Base-by-base conservation (phyloP, 2,113 vertebrate genomes). In the Limnothrissa miodon region DNA sequence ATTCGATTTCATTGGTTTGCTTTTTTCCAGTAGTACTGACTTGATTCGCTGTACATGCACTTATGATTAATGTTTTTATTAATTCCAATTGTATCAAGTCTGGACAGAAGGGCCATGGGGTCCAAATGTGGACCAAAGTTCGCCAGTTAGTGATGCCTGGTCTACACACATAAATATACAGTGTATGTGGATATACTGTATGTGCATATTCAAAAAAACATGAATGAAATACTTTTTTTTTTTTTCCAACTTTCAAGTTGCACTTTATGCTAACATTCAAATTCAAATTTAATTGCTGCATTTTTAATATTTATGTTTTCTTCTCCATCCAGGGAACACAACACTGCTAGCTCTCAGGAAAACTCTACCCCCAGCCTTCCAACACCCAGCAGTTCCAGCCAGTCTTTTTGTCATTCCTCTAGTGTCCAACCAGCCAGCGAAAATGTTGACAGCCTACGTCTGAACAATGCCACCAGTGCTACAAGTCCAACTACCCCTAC, bases 321-420 rank as follows among this genome's bases (percentile, higher is more conserved):
- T 0, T 39, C 36, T 66, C 44, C 29, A 78, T 70, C 15, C 86
- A 99, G 97, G 96, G 97, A 98, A 95, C 97, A 97, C 89, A 96
- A 95, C 95, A 96, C 96, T 93, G 95, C 97, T 92, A 96, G 95
- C 92, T 95, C 96, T 94, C 97, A 96, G 96, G 97, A 98, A 93
- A 97, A 96, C 95, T 94, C 95, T 94, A 96, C 95, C 92, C 92
- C 96, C 80, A 92, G 95, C 84, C 95, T 97, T 94, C 90, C 96
- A 90, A 91, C 93, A 25, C 91, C 95, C 21, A 56, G 19, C 51
- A 56, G 51, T 25, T 93, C 95, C 91, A 96, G 94, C 86, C 94
- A 95, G 80, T 93, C 93, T 89, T 88, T 66, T 29, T 94, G 91
- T 88, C 95, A 93, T 44, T 93, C 96, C 83, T 96, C 93, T 87